Conservation (phyloP, 2,888 invertebrate genomes). For the Axea sp. region DNA sequence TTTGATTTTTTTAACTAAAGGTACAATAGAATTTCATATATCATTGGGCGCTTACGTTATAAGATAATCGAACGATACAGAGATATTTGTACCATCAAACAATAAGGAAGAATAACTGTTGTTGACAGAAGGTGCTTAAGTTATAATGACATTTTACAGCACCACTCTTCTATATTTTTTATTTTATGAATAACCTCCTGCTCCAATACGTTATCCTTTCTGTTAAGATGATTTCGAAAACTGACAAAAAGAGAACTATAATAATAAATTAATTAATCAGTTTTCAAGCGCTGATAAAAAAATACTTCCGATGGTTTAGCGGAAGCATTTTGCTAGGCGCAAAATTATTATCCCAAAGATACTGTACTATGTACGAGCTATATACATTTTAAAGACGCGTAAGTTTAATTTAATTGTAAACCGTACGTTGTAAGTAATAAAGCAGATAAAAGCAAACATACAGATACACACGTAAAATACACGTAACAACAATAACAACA, state of each 20-base stretch:
- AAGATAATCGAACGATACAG: slow-evolving; percentile 8
- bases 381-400: slow-evolving; percentile 71
- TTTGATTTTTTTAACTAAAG: slow-evolving; percentile 19
- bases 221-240: no score
- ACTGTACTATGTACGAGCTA: slow-evolving; percentile 74
- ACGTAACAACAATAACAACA: slow-evolving; percentile 35
- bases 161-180: slow-evolving; percentile 41
- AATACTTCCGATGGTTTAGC: slow-evolving; percentile 62
- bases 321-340: slow-evolving; percentile 56
- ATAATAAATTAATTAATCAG: slow-evolving; percentile 38
- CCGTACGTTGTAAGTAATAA: slow-evolving; percentile 74
- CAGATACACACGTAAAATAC: slow-evolving; percentile 47
- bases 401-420: slow-evolving; percentile 74
- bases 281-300: slow-evolving; percentile 39
- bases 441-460: slow-evolving; percentile 62
- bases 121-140: not conserved
- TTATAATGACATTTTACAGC: slow-evolving; percentile 20
- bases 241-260: slow-evolving; percentile 4
- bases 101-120: slow-evolving; percentile 1
- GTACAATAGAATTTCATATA: slow-evolving; percentile 22
- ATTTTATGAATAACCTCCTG: slow-evolving; percentile 47
- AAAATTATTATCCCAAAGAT: slow-evolving; percentile 76
- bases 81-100: slow-evolving; percentile 34
- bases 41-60: slow-evolving; percentile 40
- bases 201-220: no score